These are phyloP conservation scores for Gymnopithys bicolor DNA, from an alignment of 2,797 vertebrate species.

Conservation along the genomic window DNA sequence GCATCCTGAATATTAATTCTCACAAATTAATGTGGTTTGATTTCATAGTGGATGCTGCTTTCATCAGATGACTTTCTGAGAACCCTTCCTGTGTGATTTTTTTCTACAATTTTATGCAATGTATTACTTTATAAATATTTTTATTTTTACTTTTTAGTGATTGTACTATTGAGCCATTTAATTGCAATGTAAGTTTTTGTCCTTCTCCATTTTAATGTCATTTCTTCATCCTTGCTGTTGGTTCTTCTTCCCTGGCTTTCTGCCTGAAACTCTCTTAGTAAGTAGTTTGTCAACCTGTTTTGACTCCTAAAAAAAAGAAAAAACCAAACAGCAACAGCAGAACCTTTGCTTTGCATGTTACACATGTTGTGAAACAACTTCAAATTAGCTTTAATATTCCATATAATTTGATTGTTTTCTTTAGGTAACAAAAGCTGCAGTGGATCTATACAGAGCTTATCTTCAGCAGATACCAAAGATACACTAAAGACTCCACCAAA, in stretches of 20 bases:
- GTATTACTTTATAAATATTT: background rate
- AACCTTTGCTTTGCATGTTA: background rate
- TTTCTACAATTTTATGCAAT: background rate
- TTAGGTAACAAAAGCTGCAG: conserved; percentile 93
- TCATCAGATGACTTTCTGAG: background rate
- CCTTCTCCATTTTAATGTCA: background rate
- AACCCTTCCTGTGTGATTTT: background rate
- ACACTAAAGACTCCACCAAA: conserved; percentile 76
- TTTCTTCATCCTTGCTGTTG: conserved; percentile 1
- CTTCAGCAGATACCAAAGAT: conserved; percentile 87
- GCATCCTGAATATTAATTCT: background rate
- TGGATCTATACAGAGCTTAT: conserved; percentile 92
- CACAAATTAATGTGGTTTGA: background rate
- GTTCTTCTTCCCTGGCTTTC: conserved; percentile 17
- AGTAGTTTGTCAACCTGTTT: conserved; percentile 35
- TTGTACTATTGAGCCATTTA: background rate
- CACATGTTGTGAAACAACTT: background rate
- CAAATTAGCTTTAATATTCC: background rate
- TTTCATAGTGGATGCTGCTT: background rate
- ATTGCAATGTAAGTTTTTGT: background rate
- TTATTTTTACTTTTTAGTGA: background rate
- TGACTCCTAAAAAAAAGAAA: background rate
- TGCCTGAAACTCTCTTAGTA: background rate
- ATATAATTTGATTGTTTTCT: conserved; percentile 60
- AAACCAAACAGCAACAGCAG: background rate